These are phyloP conservation scores for Popillia japonica DNA, from an alignment of 1,140 invertebrate species.

Conservation along the genomic window DNA sequence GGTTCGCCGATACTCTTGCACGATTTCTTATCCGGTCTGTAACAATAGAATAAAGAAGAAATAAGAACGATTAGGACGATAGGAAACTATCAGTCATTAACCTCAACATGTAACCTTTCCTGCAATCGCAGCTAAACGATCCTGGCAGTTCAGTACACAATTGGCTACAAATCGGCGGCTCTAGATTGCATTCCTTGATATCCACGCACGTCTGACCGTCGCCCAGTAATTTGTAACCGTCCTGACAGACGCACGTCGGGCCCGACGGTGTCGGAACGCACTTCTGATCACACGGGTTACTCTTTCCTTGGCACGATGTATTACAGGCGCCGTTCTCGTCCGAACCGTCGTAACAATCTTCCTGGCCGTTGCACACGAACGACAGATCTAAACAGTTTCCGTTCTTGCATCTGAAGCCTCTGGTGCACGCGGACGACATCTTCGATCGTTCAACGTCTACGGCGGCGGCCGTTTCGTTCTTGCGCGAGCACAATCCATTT, in stretches of 20 bases:
- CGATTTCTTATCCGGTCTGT: conserved; percentile 69
- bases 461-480: conserved; percentile 13
- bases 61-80: background rate
- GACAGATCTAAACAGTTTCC: conserved; percentile 69
- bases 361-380: conserved; percentile 71
- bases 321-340: conserved; percentile 55
- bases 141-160: conserved; percentile 60
- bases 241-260: conserved; percentile 73
- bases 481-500: conserved; percentile 58
- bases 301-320: conserved; percentile 66
- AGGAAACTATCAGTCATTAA: conserved; percentile 44
- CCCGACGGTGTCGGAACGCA: conserved; percentile 76
- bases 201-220: conserved; percentile 68
- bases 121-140: conserved; percentile 74
- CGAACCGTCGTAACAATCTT: conserved; percentile 72
- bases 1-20: conserved; percentile 72
- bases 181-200: conserved; percentile 73
- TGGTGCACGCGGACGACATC: conserved; percentile 60
- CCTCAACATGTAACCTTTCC: conserved; percentile 75
- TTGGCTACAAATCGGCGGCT: conserved; percentile 62
- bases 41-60: conserved; percentile 38
- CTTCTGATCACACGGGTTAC: conserved; percentile 65
- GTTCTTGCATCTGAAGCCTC: conserved; percentile 68
- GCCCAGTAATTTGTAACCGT: conserved; percentile 66
- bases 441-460: conserved; percentile 25